Evolutionary conservation across 2,888 invertebrate genomes (phyloP).

Genomic region (Sarcophaga carnaria): DNA sequence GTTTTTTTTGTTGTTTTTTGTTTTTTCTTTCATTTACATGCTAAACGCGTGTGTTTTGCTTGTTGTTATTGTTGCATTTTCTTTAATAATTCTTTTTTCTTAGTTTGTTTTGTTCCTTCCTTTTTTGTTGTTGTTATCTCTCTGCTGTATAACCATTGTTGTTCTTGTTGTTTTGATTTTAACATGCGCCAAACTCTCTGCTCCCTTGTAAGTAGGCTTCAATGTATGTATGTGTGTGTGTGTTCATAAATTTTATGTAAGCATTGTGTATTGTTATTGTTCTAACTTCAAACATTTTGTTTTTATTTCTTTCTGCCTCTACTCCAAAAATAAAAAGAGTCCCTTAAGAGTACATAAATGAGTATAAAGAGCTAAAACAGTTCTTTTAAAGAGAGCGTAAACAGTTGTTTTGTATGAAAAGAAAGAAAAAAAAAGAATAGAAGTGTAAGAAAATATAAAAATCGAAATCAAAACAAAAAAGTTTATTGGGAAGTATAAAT

Average conservation of each 20-base stretch:
- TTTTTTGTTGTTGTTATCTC: constrained; percentile 26
- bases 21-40: constrained; percentile 5
- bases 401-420: neutral
- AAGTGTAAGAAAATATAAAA: neutral
- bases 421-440: neutral
- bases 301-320: neutral
- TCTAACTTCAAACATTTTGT: constrained; percentile 39
- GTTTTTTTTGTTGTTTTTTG: constrained; percentile 8
- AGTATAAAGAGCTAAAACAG: constrained; percentile 2
- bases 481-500: no score
- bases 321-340: constrained; percentile 30
- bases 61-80: constrained; percentile 47
- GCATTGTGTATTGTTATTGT: constrained; percentile 4
- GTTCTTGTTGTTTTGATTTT: constrained; percentile 23
- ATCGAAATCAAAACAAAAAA: constrained; percentile 17
- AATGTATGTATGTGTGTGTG: neutral
- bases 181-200: constrained; percentile 60
- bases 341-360: constrained; percentile 40
- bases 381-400: constrained; percentile 13
- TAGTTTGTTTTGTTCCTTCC: neutral
- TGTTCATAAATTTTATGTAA: neutral
- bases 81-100: constrained; percentile 3
- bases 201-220: constrained; percentile 11
- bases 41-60: neutral
- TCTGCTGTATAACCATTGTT: neutral